A percentile compares a stretch with the other conserved stretches of the same genome.
Evolutionary conservation across 1,140 invertebrate genomes (phyloP).

Genomic region (Scaptomyza graminum): DNA sequence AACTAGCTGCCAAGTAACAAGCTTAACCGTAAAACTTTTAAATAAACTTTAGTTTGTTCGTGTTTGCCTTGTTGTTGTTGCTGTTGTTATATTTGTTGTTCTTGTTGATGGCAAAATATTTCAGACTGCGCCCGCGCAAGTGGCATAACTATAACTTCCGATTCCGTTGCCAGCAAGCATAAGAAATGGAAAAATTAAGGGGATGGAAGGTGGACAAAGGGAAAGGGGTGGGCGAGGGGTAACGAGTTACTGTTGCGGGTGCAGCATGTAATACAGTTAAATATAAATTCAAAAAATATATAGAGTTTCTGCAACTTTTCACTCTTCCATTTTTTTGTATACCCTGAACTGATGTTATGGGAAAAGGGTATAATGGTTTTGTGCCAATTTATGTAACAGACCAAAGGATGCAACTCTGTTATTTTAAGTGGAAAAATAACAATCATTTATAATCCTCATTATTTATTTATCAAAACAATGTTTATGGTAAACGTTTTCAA

Average conservation of each 20-base stretch:
- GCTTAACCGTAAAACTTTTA: slow-evolving; percentile 79
- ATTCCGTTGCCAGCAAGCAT: slow-evolving; percentile 55
- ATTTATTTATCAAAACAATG: no score
- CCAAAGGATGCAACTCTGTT: no score
- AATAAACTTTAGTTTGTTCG: slow-evolving; percentile 63
- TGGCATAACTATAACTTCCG: slow-evolving; percentile 80
- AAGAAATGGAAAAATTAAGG: neutral
- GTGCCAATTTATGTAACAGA: no score
- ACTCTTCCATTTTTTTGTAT: slow-evolving; percentile 48
- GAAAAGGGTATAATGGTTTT: neutral
- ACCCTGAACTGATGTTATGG: neutral
- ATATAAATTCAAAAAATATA: slow-evolving; percentile 72
- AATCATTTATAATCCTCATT: no score
- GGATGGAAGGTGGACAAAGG: neutral
- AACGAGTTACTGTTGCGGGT: slow-evolving; percentile 29
- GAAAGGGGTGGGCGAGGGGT: no score
- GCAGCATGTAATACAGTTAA: slow-evolving; percentile 72
- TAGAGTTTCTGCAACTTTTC: slow-evolving; percentile 64
- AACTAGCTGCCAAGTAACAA: slow-evolving; percentile 79
- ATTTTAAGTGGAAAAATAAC: neutral
- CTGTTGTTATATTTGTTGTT: slow-evolving; percentile 18
- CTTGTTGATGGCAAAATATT: slow-evolving; percentile 60
- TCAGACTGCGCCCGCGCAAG: slow-evolving; percentile 64
- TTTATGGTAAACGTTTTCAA: no score
- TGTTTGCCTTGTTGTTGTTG: slow-evolving; percentile 39